A percentile compares a stretch with the other conserved stretches of the same genome.
phyloP scores from a whole-genome alignment of 2,888 invertebrate species.

The Clanis bilineata region DNA sequence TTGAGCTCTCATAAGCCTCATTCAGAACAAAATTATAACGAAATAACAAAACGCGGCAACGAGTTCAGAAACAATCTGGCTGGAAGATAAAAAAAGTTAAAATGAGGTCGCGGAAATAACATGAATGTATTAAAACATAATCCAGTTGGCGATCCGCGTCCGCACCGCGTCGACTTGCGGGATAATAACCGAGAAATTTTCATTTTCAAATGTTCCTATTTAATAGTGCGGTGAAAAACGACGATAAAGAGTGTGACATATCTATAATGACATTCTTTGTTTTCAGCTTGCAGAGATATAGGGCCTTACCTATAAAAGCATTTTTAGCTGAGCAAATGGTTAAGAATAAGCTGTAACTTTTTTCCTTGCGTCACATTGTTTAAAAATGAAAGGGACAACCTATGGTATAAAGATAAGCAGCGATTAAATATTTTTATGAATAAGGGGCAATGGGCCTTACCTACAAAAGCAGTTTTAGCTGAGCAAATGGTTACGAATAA shows the following conservation, averaged over 20 bases:
- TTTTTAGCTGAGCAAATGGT: too few species aligned
- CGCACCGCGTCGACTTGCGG: conserved; percentile 21
- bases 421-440: too few species aligned
- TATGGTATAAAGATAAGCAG: too few species aligned
- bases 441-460: too few species aligned
- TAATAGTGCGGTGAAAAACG: conserved; percentile 39
- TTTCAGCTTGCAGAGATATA: background rate
- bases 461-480: too few species aligned
- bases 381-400: too few species aligned
- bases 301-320: too few species aligned
- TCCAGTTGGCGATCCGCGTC: conserved; percentile 39
- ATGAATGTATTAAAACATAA: conserved; percentile 41
- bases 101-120: conserved; percentile 29
- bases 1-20: background rate
- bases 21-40: background rate
- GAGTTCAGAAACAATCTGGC: conserved; percentile 28
- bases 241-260: conserved; percentile 40
- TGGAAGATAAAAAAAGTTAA: conserved; percentile 35
- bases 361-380: too few species aligned
- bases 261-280: conserved; percentile 55
- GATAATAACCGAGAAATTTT: conserved; percentile 23
- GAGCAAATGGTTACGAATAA: too few species aligned
- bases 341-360: too few species aligned
- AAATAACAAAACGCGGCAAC: conserved; percentile 16
- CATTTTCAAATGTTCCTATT: conserved; percentile 41